Conservation (phyloP, 2,888 invertebrate genomes). For the Hetaerina titia region DNA sequence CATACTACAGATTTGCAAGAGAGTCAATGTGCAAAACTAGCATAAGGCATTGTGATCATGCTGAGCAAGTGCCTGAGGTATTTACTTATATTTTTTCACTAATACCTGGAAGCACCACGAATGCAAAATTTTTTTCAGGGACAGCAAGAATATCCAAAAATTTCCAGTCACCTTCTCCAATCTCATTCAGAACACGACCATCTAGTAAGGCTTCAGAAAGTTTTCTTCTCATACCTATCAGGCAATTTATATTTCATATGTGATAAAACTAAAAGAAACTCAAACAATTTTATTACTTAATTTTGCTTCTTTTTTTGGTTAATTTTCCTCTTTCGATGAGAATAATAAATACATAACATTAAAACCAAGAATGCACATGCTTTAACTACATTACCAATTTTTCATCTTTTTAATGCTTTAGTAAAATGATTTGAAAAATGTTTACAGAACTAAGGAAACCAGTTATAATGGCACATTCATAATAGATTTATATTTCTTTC, state of each 20-base stretch:
- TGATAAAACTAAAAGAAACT: conserved; percentile 24
- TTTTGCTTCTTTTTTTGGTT: not conserved
- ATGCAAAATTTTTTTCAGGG: conserved; percentile 57
- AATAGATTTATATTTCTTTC: no score
- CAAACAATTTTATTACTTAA: not conserved
- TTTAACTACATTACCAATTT: not conserved
- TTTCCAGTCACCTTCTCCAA: conserved; percentile 64
- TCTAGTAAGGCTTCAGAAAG: conserved; percentile 56
- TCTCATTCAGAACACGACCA: conserved; percentile 44
- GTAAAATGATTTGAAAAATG: not conserved
- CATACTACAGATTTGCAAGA: conserved; percentile 9
- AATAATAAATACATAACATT: not conserved
- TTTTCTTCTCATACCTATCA: conserved; percentile 60
- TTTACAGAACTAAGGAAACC: no score
- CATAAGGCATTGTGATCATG: conserved; percentile 46
- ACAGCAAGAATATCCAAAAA: conserved; percentile 61
- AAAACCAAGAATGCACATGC: not conserved
- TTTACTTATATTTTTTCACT: conserved; percentile 27
- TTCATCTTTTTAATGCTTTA: not conserved
- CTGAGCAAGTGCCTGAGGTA: conserved; percentile 9
- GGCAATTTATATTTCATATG: conserved; percentile 34
- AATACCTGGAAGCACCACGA: conserved; percentile 65
- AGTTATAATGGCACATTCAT: no score
- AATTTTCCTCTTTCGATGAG: not conserved
- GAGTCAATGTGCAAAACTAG: conserved; percentile 30